A percentile compares a stretch with the other conserved stretches of the same genome.
phyloP scores from a whole-genome alignment of 2,113 vertebrate genomes.

The Zapus hudsonius region DNA sequence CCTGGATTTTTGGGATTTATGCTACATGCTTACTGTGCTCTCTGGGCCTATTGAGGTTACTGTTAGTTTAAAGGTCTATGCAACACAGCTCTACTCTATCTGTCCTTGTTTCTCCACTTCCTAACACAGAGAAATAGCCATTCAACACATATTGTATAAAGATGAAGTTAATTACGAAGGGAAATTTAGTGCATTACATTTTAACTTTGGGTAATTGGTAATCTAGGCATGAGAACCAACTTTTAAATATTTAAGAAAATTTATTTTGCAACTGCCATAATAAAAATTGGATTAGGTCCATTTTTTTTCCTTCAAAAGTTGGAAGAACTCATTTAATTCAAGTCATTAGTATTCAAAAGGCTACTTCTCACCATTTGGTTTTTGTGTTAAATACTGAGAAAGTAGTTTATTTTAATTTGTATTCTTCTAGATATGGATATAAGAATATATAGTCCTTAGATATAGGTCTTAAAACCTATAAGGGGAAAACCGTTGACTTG shows the following conservation, averaged over 20 bases:
- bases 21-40: not conserved
- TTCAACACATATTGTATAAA: not conserved
- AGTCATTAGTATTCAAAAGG: not conserved
- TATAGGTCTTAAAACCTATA: not conserved
- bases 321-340: not conserved
- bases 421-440: slow-evolving; percentile 5
- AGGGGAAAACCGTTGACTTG: not conserved
- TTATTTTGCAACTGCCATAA: not conserved
- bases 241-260: not conserved
- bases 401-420: not conserved
- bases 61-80: not conserved
- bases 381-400: not conserved
- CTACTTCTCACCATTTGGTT: not conserved
- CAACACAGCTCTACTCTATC: not conserved
- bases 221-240: not conserved
- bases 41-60: not conserved
- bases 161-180: not conserved
- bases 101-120: not conserved
- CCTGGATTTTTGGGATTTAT: not conserved
- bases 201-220: not conserved
- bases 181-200: not conserved
- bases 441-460: too few relatives aligned
- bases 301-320: slow-evolving; percentile 17
- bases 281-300: not conserved
- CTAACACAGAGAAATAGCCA: not conserved